Percentiles rank a stretch among this genome's conserved stretches.
These are phyloP conservation scores for Melinaea menophilus DNA, from an alignment of 2,888 invertebrate species.

Conservation along the genomic window DNA sequence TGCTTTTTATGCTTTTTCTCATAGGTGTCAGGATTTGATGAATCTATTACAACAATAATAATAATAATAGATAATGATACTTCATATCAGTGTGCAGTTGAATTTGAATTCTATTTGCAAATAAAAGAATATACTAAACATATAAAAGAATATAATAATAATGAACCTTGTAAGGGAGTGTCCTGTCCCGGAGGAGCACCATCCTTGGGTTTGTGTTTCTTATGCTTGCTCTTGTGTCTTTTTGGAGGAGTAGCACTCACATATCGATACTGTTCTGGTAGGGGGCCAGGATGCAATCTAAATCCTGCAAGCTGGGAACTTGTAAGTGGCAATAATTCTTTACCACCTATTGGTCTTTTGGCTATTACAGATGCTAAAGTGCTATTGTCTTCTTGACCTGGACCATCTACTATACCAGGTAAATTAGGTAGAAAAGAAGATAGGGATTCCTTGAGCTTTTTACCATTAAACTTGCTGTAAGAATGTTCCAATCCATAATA, in stretches of 20 bases:
- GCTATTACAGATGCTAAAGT: conserved; percentile 96
- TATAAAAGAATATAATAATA: conserved; percentile 5
- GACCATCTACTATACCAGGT: conserved; percentile 96
- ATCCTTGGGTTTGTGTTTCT: conserved; percentile 95
- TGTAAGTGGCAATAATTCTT: conserved; percentile 89
- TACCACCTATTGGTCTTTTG: conserved; percentile 94
- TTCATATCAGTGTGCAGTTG: no score
- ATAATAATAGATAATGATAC: no score
- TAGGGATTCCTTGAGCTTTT: conserved; percentile 95
- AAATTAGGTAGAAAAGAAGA: conserved; percentile 96
- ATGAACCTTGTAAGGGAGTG: conserved; percentile 81
- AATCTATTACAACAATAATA: conserved; percentile 58
- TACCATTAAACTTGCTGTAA: conserved; percentile 98
- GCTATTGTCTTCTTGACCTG: conserved; percentile 90
- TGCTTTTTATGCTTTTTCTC: conserved; percentile 98
- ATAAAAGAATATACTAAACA: conserved; percentile 3
- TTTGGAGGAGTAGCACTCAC: conserved; percentile 94
- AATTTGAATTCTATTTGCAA: no score
- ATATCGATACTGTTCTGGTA: conserved; percentile 96
- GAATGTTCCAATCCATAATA: conserved; percentile 98
- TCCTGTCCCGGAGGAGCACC: conserved; percentile 88
- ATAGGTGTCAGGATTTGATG: conserved; percentile 86
- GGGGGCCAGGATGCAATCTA: conserved; percentile 95
- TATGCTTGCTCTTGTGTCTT: conserved; percentile 96
- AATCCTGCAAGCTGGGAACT: conserved; percentile 95